Evolutionary conservation across 2,113 vertebrate genomes (phyloP), one percentile per base, ranked within the genome.

Genomic region (Geococcyx californianus): DNA sequence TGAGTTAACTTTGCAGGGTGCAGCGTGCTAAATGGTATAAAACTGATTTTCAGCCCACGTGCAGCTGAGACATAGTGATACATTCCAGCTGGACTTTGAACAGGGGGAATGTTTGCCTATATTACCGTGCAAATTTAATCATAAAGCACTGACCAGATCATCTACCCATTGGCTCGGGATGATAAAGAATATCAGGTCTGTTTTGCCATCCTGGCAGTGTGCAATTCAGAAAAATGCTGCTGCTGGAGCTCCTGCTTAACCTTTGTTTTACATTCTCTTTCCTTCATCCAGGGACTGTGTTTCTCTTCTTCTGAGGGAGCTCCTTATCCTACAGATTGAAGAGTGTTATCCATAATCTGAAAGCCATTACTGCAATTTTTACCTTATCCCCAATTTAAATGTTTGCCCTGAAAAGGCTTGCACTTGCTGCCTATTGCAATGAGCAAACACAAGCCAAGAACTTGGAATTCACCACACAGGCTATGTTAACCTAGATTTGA

Each of bases 241-340:
- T 77, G 55, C 29, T 58, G 0, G 0, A 38, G 11, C 9, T 81
- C 7, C 25, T 3, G 0, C 13, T 66, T 17, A 42, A 18, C 4
- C 20, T 73, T 73, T 60, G 13, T 34, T 78, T 56, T 81, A 10
- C 23, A 10, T 7, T 20, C 2, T 1, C 16, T 60, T 78, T 49
- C 42, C 55, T 54, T 58, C 31, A 49, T 13, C 31, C 16, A 36
- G 16, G 10, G 13, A 3, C 25, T 19, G 4, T 20, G 9, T 40
- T 85, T 70, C 7, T 31, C 24, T 60, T 62, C 14, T 40, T 52
- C 19, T 29, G 64, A 52, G 31, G 58, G 18, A 89, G 16, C 6
- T 75, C 14, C 3, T 81, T 51, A 63, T 38, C 21, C 11, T 18
- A 10, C 26, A 75, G 42, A 8, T 25, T 45, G 8, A 63, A 56